Evolutionary conservation across 2,113 vertebrate genomes (phyloP), one percentile per base, ranked within the genome.

Genomic region (Hirundichthys speculiger): DNA sequence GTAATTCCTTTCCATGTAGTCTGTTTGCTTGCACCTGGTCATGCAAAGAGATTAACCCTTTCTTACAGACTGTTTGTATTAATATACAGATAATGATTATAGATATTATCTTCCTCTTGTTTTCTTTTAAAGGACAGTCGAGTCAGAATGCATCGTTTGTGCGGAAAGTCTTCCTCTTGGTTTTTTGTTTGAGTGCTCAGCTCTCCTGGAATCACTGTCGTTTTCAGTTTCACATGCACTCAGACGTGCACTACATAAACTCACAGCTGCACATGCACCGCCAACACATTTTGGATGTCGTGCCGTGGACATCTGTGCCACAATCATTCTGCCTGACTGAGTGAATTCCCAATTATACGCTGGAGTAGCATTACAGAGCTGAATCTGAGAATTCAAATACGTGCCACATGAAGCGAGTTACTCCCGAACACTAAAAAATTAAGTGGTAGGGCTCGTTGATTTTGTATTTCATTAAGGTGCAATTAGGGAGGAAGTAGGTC

Each of bases 291-390:
- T 58, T 69, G 63, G 51, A 69, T 50, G 54, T 6, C 1, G 49
- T 52, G 49, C 56, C 47, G 56, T 24, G 58, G 86, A 88, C 84
- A 89, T 88, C 85, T 88, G 80, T 73, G 81, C 81, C 72, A 67
- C 70, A 71, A 80, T 85, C 67, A 71, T 82, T 89, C 72, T 79
- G 83, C 73, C 78, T 83, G 81, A 51, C 66, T 56, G 77, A 71
- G 72, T 76, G 78, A 57, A 80, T 86, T 75, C 79, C 30, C 81
- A 86, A 88, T 90, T 89, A 90, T 86, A 90, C 69, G 84, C 89
- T 89, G 85, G 86, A 90, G 89, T 91, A 92, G 84, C 55, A 42
- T 83, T 68, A 73, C 75, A 43, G 66, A 61, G 80, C 64, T 40
- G 55, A 69, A 78, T 89, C n/a, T 83, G 83, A 80, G 74, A 84